These are phyloP conservation scores for Brachypalpus laphriformis DNA, from an alignment of 2,888 invertebrate species.

Conservation along the genomic window DNA sequence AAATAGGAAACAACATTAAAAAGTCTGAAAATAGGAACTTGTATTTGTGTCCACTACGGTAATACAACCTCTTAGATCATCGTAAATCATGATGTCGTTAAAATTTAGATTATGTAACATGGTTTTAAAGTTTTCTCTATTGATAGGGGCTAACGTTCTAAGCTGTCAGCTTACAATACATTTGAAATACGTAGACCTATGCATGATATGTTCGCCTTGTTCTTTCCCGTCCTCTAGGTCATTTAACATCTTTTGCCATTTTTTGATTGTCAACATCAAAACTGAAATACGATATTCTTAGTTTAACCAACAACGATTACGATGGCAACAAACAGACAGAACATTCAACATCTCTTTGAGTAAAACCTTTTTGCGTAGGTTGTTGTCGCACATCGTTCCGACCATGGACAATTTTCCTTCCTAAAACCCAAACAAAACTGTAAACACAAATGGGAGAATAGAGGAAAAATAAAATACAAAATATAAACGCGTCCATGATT, in stretches of 20 bases:
- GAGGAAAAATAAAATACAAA: conserved; percentile 26
- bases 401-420: conserved; percentile 29
- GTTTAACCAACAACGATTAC: conserved; percentile 28
- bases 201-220: background rate
- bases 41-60: background rate
- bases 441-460: conserved; percentile 35
- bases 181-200: background rate
- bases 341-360: conserved; percentile 37
- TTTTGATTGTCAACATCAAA: conserved; percentile 65
- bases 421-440: conserved; percentile 33
- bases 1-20: no score
- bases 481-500: conserved; percentile 73
- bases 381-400: conserved; percentile 38
- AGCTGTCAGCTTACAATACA: background rate
- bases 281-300: conserved; percentile 58
- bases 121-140: background rate
- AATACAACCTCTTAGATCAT: background rate
- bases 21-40: no score
- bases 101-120: no score
- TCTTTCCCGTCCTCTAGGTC: conserved; percentile 30
- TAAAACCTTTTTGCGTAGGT: conserved; percentile 60
- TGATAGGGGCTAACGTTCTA: background rate
- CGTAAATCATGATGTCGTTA: background rate
- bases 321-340: conserved; percentile 18
- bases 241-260: conserved; percentile 36